A percentile compares a stretch with the other conserved stretches of the same genome.
phyloP scores from a whole-genome alignment of 2,113 vertebrate species.

The Tetraodon nigroviridis region DNA sequence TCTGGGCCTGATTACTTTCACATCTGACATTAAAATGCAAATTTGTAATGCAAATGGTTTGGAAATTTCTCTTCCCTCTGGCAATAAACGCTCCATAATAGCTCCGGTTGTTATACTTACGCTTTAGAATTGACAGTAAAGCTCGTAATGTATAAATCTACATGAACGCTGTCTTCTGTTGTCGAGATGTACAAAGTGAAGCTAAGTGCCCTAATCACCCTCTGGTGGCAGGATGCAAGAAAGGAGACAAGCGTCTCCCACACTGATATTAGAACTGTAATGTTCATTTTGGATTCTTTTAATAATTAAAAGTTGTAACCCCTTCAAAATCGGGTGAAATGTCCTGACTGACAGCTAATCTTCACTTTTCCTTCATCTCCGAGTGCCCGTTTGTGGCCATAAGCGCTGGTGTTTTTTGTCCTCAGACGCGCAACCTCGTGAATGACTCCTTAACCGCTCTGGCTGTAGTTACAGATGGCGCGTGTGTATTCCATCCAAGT shows the following conservation, averaged over 20 bases:
- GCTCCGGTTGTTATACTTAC: slow-evolving; percentile 3
- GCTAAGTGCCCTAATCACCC: no score
- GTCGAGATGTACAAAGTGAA: not conserved
- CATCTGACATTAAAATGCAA: slow-evolving; percentile 29
- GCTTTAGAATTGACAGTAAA: slow-evolving; percentile 7
- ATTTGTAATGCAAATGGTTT: slow-evolving; percentile 25
- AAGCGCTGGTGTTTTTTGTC: not conserved
- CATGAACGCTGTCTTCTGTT: not conserved
- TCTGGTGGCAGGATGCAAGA: no score
- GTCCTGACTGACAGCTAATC: no score
- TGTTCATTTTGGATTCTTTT: no score
- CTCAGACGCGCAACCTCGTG: not conserved
- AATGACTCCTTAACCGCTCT: not conserved
- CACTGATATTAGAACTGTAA: no score
- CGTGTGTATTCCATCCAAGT: not conserved
- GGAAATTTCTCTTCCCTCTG: slow-evolving; percentile 1
- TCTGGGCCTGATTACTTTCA: slow-evolving; percentile 31
- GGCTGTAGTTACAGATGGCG: slow-evolving; percentile 5
- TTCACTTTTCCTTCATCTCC: no score
- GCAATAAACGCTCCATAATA: not conserved
- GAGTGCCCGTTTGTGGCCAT: no score
- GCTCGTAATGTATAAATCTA: not conserved
- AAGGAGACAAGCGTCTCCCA: no score
- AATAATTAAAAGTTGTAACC: no score
- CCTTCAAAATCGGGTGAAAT: no score